Evolutionary conservation across 2,113 vertebrate species (phyloP), one percentile per base, ranked within the genome.

Genomic region (Pogona vitticeps): DNA sequence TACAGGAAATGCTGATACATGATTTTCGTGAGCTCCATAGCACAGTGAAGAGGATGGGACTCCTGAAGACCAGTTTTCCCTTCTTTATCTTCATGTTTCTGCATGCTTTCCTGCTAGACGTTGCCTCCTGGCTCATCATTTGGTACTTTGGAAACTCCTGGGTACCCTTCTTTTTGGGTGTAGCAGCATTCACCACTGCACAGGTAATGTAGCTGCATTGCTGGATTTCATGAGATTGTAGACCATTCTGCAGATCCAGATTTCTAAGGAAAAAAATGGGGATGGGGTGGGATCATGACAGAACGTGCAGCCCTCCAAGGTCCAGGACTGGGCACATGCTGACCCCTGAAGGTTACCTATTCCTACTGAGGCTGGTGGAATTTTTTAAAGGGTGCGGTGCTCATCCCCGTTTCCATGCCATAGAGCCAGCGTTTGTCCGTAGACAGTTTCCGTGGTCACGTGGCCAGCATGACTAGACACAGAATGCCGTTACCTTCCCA

Each of bases 51-150:
- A 88, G 1, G n/a, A 90, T 93, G 91, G 95, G 94, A 18, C 94
- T 97, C 72, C 84, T 97, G 83, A 90, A 90, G 46, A 82, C 95
- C 36, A 91, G 81, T 80, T 92, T 12, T 0, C 8, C 83, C 40
- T 97, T 97, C 93, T 97, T 97, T 83, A 38, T 92, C 9, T 86
- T 91, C 6, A 26, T 76, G 36, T 93, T 96, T 38, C 86, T 93
- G 1, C 96, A 97, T 82, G 94, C 96, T 85, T 59, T 97, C 79
- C 88, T 96, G 38, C 79, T 96, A 36, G 96, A 96, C 2, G 59
- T 82, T 0, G 80, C 87, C 0, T 92, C 95, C 79, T 96, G 95
- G 94, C 84, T 95, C 75, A 92, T 86, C 3, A 92, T 97, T 3
- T 89, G 91, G 91, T 28, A 92, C 80, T 94, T 94, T 3, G 96